A percentile compares a stretch with the other conserved stretches of the same genome.
These are phyloP conservation scores for Omphaloscelis lunosa DNA, from an alignment of 2,888 invertebrate genomes.

Conservation along the genomic window DNA sequence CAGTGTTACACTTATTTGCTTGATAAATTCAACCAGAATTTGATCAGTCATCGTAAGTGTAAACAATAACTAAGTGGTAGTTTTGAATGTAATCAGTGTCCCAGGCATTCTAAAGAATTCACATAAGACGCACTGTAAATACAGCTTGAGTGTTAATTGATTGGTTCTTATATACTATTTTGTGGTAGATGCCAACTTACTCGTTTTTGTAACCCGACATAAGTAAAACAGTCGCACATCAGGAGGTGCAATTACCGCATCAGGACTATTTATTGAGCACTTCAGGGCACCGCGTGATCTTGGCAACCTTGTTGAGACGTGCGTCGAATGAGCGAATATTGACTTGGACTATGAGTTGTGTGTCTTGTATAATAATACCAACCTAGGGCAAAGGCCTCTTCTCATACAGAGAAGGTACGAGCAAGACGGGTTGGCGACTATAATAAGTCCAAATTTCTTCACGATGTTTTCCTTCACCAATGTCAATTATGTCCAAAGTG, in stretches of 20 bases:
- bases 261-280: constrained; percentile 59
- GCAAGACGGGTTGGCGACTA: background rate
- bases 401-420: background rate
- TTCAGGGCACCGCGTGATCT: constrained; percentile 43
- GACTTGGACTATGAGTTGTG: constrained; percentile 29
- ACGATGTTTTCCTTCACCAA: background rate
- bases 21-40: background rate
- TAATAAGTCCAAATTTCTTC: background rate
- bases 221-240: constrained; percentile 14
- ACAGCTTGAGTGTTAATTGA: background rate
- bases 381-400: background rate
- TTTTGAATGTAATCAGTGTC: background rate
- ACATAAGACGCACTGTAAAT: background rate
- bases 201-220: constrained; percentile 12
- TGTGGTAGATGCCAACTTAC: background rate
- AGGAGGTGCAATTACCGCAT: constrained; percentile 53
- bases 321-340: constrained; percentile 45
- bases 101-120: background rate
- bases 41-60: background rate
- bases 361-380: background rate
- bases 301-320: constrained; percentile 32
- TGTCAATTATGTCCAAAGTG: background rate
- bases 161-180: constrained; percentile 1
- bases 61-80: background rate
- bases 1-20: background rate